phyloP scores from a whole-genome alignment of 2,113 vertebrate genomes.

The Diadophis punctatus region DNA sequence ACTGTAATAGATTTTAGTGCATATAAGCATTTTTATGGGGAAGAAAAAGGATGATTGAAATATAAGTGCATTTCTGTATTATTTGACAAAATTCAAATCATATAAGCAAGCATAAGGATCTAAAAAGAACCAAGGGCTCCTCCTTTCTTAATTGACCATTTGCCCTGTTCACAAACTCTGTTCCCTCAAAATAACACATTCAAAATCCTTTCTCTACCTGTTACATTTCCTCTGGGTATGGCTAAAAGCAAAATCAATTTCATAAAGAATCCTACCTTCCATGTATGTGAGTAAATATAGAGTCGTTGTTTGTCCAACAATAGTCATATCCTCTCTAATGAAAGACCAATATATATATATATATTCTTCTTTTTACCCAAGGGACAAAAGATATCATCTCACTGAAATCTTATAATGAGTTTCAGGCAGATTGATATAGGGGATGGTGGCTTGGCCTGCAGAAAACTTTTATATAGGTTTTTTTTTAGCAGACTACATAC shows the following conservation, averaged over 20 bases:
- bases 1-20: background rate
- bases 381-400: background rate
- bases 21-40: background rate
- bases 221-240: background rate
- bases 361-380: background rate
- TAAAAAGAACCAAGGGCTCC: background rate
- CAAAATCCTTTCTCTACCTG: background rate
- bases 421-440: background rate
- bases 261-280: background rate
- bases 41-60: background rate
- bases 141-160: background rate
- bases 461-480: background rate
- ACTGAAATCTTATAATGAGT: background rate
- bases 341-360: background rate
- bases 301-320: background rate
- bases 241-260: background rate
- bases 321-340: background rate
- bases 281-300: background rate
- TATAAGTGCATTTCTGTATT: background rate
- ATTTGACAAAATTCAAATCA: background rate
- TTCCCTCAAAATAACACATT: background rate
- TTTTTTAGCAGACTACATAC: conserved; percentile 10
- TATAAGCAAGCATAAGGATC: background rate
- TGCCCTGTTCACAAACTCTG: background rate
- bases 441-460: background rate